Conservation (phyloP, 2,797 vertebrate genomes). For the Meda fulgida region DNA sequence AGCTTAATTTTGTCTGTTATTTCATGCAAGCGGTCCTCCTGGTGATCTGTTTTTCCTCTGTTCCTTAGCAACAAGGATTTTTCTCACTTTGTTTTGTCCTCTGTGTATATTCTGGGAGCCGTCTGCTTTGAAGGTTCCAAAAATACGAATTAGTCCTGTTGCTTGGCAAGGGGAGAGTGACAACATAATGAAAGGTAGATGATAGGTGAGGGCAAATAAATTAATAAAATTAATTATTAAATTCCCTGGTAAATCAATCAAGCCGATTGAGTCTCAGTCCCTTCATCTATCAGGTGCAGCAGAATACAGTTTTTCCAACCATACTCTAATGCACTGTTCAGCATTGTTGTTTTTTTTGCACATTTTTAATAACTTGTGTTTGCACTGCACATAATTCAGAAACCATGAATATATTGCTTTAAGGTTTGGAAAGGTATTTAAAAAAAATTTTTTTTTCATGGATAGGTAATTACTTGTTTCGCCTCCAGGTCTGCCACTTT, state of each 20-base stretch:
- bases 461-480: constrained; percentile 12
- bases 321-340: background rate
- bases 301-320: background rate
- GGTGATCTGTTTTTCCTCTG: constrained; percentile 54
- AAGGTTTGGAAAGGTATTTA: background rate
- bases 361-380: constrained; percentile 12
- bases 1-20: constrained; percentile 52
- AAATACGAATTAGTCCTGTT: constrained; percentile 55
- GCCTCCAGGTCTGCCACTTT: constrained; percentile 1
- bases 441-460: too few species aligned
- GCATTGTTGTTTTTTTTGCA: background rate
- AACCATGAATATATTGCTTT: background rate
- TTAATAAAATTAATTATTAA: background rate
- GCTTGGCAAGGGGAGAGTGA: constrained; percentile 34
- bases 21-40: constrained; percentile 38
- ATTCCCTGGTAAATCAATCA: constrained; percentile 8
- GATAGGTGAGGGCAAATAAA: constrained; percentile 29
- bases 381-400: constrained; percentile 4
- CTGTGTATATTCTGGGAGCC: constrained; percentile 46
- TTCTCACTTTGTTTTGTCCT: constrained; percentile 54
- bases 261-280: background rate
- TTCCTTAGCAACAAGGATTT: constrained; percentile 60
- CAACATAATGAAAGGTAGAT: constrained; percentile 29
- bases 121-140: constrained; percentile 53
- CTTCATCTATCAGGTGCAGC: background rate